A percentile compares a stretch with the other conserved stretches of the same genome.
Conservation (phyloP, 2,888 invertebrate species). For the Aproaerema taeniolella region DNA sequence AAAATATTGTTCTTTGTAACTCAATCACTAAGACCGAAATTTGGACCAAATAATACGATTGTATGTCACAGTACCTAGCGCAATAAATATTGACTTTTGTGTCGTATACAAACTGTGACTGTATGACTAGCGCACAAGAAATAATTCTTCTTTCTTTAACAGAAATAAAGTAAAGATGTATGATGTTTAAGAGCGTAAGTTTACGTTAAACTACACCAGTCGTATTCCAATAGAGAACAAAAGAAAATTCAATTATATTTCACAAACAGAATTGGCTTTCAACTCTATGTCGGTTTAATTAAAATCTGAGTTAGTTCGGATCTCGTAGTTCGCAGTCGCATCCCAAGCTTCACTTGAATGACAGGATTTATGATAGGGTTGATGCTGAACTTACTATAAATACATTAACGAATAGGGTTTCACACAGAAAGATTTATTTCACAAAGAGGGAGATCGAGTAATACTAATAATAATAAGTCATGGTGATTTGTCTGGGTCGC, state of each 20-base stretch:
- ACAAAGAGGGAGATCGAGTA: constrained; percentile 14
- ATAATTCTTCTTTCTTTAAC: too few relatives aligned
- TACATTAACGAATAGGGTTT: too few relatives aligned
- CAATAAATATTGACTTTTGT: too few relatives aligned
- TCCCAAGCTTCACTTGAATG: constrained; percentile 23
- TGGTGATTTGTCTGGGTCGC: constrained; percentile 15
- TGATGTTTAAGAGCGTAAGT: too few relatives aligned
- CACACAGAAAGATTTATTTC: constrained; percentile 19
- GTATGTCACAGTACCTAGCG: too few relatives aligned
- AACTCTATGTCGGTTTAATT: constrained; percentile 43
- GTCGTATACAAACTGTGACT: too few relatives aligned
- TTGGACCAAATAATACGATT: too few relatives aligned
- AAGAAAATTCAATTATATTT: constrained; percentile 20
- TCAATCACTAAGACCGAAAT: too few relatives aligned
- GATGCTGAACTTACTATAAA: too few relatives aligned
- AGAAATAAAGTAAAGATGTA: too few relatives aligned
- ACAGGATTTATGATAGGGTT: constrained; percentile 25
- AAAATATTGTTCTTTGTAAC: too few relatives aligned
- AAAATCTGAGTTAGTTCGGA: constrained; percentile 36
- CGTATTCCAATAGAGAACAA: constrained; percentile 5
- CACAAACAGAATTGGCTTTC: constrained; percentile 21
- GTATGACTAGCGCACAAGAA: too few relatives aligned
- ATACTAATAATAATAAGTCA: constrained; percentile 19
- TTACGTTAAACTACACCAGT: constrained; percentile 8
- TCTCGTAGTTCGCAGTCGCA: constrained; percentile 23